Base-by-base conservation (phyloP, 2,113 vertebrate species). In the Galbula dea region DNA sequence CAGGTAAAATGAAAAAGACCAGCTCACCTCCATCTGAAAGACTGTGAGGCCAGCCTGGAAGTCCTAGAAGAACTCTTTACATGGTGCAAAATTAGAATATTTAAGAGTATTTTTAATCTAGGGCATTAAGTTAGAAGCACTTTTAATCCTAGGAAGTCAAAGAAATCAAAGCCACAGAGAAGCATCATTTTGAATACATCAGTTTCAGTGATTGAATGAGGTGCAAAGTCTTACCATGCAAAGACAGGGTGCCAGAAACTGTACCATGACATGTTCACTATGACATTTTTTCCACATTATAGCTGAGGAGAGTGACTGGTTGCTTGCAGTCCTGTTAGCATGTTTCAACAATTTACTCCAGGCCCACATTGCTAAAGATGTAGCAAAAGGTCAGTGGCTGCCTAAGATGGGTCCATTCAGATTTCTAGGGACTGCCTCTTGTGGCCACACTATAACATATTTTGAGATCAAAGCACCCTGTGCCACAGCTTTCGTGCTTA, bases 321-420 rank as follows among this genome's bases (percentile, higher is more conserved):
- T 69, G 22, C 61, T 49, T 67, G 24, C 48, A 71, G 32, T 39
- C 23, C n/a, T 57, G 11, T 39, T 48, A 46, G 11, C 12, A 12
- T 22, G 30, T 30, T 76, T 78, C 51, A 59, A 27, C 59, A 75
- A 82, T 29, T 37, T 54, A 48, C 52, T 58, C n/a, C n/a, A n/a
- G n/a, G n/a, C n/a, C n/a, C n/a, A 36, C 29, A 8, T 45, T 15
- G 23, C 27, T 62, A 32, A 82, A 55, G 18, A 15, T n/a, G 34
- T 0, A 80, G 22, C 43, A 89, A 54, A 5, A 37, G 16, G 13
- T 26, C 0, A 0, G 36, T 17, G 17, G 27, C 27, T 88, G 32
- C 27, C 34, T 68, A 49, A 45, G 12, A 21, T 32, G 15, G 10
- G 5, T 46, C 46, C 29, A 55, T 43, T 65, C 51, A n/a, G 12